Percentiles rank a stretch among this genome's conserved stretches.
These are phyloP conservation scores for Tringa solitaria DNA, from an alignment of 2,113 vertebrate genomes.

Conservation along the genomic window DNA sequence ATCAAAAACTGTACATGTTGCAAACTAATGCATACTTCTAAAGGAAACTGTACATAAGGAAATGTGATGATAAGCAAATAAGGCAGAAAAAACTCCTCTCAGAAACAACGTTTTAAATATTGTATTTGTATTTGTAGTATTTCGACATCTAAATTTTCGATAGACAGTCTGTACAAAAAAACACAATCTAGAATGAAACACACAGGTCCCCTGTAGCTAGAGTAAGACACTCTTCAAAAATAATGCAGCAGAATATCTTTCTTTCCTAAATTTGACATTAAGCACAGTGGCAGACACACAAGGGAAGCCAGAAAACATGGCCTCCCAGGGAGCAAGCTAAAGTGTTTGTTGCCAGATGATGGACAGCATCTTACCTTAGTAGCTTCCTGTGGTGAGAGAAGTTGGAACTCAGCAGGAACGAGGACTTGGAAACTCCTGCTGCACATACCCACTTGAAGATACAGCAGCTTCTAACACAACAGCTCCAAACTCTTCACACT, in stretches of 20 bases:
- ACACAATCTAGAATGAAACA: background rate
- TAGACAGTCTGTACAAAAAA: background rate
- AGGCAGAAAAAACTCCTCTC: background rate
- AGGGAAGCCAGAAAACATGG: background rate
- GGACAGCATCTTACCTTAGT: background rate
- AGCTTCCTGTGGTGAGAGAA: background rate
- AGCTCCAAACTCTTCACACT: background rate
- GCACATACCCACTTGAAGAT: background rate
- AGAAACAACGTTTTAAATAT: background rate
- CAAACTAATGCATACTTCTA: background rate
- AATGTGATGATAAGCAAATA: background rate
- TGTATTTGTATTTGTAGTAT: background rate
- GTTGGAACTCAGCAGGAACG: background rate
- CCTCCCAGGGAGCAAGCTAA: background rate
- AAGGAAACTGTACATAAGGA: background rate
- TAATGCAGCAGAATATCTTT: background rate
- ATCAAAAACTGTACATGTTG: background rate
- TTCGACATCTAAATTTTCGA: background rate
- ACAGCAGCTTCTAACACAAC: background rate
- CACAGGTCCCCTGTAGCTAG: background rate
- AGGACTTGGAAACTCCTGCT: background rate
- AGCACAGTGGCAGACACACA: rapidly evolving
- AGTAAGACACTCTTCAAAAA: background rate
- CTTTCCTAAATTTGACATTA: background rate
- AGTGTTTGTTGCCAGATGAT: background rate